Evolutionary conservation across 2,797 vertebrate species (phyloP).

Genomic region (Chromis chromis): DNA sequence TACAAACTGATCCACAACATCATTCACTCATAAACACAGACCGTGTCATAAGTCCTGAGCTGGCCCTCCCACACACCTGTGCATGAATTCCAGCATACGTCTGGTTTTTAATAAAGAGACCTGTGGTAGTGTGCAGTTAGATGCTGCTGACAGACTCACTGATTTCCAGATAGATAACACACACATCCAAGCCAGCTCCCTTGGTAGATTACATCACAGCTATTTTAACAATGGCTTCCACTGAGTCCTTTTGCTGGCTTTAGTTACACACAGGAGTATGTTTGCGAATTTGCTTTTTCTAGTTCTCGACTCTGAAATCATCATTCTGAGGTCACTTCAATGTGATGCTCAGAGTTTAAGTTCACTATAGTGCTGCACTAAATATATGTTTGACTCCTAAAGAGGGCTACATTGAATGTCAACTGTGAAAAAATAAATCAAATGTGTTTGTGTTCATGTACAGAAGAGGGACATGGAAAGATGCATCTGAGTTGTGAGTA

Average conservation of each 20-base stretch:
- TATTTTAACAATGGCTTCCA: constrained; percentile 68
- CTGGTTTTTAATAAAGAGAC: constrained; percentile 77
- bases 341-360: constrained; percentile 1
- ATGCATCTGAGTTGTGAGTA: constrained; percentile 38
- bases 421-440: background rate
- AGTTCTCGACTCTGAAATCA: background rate
- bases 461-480: constrained; percentile 27
- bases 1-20: constrained; percentile 21
- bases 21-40: constrained; percentile 32
- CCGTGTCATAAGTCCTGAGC: constrained; percentile 27
- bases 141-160: constrained; percentile 74
- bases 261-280: constrained; percentile 29
- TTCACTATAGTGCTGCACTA: constrained; percentile 6
- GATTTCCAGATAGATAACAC: constrained; percentile 75
- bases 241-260: constrained; percentile 52
- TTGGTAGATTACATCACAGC: constrained; percentile 68
- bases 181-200: constrained; percentile 61
- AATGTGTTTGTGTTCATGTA: constrained; percentile 33
- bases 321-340: background rate
- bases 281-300: background rate
- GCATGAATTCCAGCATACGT: constrained; percentile 59
- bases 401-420: background rate
- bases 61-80: constrained; percentile 63
- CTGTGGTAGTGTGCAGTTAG: constrained; percentile 67
- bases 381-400: background rate